Evolutionary conservation across 1,140 invertebrate species (phyloP), one percentile per base, ranked within the genome.

Genomic region (Phymastichus coffea): DNA sequence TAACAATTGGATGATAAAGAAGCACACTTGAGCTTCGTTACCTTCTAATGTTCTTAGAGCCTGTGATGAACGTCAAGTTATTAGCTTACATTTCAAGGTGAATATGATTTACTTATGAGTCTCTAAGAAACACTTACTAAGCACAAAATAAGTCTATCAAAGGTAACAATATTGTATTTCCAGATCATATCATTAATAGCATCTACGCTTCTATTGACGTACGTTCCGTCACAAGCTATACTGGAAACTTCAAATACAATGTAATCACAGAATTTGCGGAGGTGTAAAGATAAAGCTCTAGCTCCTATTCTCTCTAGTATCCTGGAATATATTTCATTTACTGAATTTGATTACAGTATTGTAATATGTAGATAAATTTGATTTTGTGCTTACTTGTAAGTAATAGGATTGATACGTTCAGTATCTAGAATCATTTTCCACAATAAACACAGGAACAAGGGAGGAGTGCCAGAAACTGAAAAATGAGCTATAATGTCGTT

Each of bases 401-500:
- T 94, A 52, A 96, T 94, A 0, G 93, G 90, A 67, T 88, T 93
- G 26, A 98, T 93, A 66, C 90, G 84, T 71, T 96, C 94, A 6
- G 93, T 96, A 72, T 98, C 95, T 44, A 97, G 83, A 60, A 98
- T 88, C 86, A 96, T 96, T 78, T 97, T 97, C 88, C 94, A 98
- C 0, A 98, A 75, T 9, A 98, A 79, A 70, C 90, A 95, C 0
- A 95, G 76, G 72, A 98, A 98, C 6, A 98, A 73, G 2, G 92
- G 90, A 15, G 92, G 91, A 4, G 92, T 93, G 17, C 90, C 88
- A 44, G 92, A 89, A 3, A 92, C 88, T 1, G 94, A 93, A 72
- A 98, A 98, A 75, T 98, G 95, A 4, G 93, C 87, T 64, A 98
- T 94, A n/a, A 97, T 94, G 73, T 98, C 95, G 72, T 93, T 94